phyloP scores from a whole-genome alignment of 2,888 invertebrate genomes.

The Spilosoma lubricipeda region DNA sequence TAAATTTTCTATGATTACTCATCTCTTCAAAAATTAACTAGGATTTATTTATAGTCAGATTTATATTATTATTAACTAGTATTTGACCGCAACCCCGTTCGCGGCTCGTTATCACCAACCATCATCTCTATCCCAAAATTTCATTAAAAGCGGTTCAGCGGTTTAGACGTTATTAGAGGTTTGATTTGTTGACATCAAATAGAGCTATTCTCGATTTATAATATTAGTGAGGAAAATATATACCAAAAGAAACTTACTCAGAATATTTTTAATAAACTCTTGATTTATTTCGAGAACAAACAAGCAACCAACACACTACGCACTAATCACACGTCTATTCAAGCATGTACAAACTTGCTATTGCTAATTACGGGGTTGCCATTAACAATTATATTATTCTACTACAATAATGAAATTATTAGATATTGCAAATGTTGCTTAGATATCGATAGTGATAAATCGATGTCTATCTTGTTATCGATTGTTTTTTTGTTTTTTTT shows the following conservation, averaged over 20 bases:
- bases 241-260: neutral
- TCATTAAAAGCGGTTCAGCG: no score
- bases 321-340: neutral
- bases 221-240: neutral
- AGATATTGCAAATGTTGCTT: neutral
- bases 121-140: no score
- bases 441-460: neutral
- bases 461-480: no score
- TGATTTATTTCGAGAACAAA: neutral
- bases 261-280: neutral
- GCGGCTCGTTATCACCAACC: no score
- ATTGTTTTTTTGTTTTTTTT: no score
- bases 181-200: no score
- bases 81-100: no score
- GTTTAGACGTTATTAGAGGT: no score
- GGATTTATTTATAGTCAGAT: neutral
- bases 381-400: conserved; percentile 1
- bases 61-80: neutral
- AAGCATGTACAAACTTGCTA: neutral
- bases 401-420: conserved; percentile 5
- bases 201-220: no score
- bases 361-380: conserved; percentile 6
- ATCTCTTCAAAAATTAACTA: neutral
- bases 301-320: neutral
- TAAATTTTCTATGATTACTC: neutral